Conservation (phyloP, 2,888 invertebrate genomes). For the Anthoptus insignis region DNA sequence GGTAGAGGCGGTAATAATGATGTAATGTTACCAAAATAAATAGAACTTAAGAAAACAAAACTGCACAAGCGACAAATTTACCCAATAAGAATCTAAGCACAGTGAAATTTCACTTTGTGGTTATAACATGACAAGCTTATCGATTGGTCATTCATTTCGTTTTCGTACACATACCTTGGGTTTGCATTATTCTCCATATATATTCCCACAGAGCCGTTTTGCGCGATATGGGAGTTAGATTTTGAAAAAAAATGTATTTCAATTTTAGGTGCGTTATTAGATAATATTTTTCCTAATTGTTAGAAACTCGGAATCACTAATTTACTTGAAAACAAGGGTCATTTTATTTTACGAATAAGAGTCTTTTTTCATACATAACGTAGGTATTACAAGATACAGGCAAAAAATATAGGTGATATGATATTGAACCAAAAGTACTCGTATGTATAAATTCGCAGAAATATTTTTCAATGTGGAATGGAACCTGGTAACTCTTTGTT, state of each 20-base stretch:
- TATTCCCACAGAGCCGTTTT: constrained; percentile 53
- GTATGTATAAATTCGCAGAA: too few relatives aligned
- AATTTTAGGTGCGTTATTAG: too few relatives aligned
- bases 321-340: too few relatives aligned
- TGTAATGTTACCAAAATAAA: neutral
- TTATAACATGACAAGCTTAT: constrained; percentile 78
- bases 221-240: constrained; percentile 52
- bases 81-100: constrained; percentile 40
- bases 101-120: constrained; percentile 56
- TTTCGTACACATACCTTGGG: constrained; percentile 75
- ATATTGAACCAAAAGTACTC: too few relatives aligned
- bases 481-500: too few relatives aligned
- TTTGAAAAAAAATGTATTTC: constrained; percentile 53
- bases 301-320: too few relatives aligned
- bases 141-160: constrained; percentile 70
- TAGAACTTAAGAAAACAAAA: constrained; percentile 3
- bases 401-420: too few relatives aligned
- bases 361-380: too few relatives aligned
- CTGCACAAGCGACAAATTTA: constrained; percentile 40
- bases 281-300: too few relatives aligned
- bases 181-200: constrained; percentile 75
- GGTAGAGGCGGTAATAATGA: neutral
- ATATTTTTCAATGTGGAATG: too few relatives aligned
- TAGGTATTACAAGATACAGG: too few relatives aligned
- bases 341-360: too few relatives aligned